These are phyloP conservation scores for Sardinella longiceps DNA, from an alignment of 2,797 vertebrate genomes.

Conservation along the genomic window DNA sequence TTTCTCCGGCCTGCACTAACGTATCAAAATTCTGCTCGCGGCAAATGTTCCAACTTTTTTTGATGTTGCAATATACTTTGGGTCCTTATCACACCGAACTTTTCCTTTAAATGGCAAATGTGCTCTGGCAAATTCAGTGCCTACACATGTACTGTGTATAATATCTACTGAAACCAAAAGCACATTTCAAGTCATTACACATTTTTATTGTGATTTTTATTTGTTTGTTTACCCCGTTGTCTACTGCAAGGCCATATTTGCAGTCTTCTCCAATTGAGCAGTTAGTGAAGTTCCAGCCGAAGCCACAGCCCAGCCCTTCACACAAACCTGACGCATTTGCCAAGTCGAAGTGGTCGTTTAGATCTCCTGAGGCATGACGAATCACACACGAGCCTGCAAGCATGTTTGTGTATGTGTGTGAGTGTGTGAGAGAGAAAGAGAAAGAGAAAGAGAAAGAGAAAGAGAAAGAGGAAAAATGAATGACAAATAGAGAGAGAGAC, in stretches of 20 bases:
- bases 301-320: conserved; percentile 62
- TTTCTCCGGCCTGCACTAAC: too few species aligned
- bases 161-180: too few species aligned
- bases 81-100: too few species aligned
- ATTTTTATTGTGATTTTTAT: background rate
- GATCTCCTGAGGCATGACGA: conserved; percentile 71
- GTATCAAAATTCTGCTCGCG: too few species aligned
- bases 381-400: conserved; percentile 68
- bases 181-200: background rate
- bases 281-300: conserved; percentile 77
- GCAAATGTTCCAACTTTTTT: too few species aligned
- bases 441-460: background rate
- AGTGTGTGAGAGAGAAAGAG: background rate
- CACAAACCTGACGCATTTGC: conserved; percentile 63
- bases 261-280: conserved; percentile 66
- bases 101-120: background rate
- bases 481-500: too few species aligned
- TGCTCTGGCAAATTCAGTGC: background rate
- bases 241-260: conserved; percentile 67
- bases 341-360: conserved; percentile 59
- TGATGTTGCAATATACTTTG: too few species aligned
- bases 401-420: background rate
- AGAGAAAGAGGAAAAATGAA: background rate
- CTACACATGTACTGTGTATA: too few species aligned
- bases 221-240: conserved; percentile 59